These are phyloP conservation scores for Rhipidura dahli DNA, from an alignment of 2,113 vertebrate species.

Conservation along the genomic window DNA sequence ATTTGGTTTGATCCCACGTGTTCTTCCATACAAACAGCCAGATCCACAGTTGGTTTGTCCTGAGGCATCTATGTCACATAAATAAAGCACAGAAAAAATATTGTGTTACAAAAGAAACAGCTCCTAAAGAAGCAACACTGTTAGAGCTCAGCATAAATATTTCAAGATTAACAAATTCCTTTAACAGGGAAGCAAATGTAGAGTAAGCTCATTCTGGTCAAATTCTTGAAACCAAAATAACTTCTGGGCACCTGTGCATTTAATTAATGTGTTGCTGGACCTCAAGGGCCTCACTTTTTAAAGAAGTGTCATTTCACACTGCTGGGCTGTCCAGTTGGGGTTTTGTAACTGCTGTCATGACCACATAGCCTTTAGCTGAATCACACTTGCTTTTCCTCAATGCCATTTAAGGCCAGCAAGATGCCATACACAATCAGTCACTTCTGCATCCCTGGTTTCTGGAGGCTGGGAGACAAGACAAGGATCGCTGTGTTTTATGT, in stretches of 20 bases:
- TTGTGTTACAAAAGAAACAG: background rate
- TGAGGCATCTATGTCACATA: background rate
- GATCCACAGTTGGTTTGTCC: background rate
- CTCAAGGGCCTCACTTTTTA: background rate
- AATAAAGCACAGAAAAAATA: background rate
- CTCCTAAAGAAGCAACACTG: background rate
- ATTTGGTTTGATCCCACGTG: background rate
- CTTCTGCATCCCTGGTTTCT: background rate
- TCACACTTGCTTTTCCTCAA: constrained; percentile 11
- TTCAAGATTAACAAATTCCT: background rate
- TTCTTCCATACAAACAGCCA: background rate
- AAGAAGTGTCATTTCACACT: background rate
- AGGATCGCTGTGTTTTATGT: background rate
- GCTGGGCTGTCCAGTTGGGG: background rate
- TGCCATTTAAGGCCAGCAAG: background rate
- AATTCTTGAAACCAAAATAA: background rate
- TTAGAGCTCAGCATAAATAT: background rate
- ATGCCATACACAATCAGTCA: background rate
- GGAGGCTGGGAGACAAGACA: background rate
- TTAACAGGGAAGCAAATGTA: background rate
- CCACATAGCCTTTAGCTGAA: background rate
- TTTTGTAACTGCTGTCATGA: background rate
- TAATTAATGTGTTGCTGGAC: background rate
- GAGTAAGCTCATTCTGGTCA: background rate
- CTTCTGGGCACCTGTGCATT: background rate